Base-by-base conservation (phyloP, 2,797 vertebrate genomes). In the Tiaroga cobitis region DNA sequence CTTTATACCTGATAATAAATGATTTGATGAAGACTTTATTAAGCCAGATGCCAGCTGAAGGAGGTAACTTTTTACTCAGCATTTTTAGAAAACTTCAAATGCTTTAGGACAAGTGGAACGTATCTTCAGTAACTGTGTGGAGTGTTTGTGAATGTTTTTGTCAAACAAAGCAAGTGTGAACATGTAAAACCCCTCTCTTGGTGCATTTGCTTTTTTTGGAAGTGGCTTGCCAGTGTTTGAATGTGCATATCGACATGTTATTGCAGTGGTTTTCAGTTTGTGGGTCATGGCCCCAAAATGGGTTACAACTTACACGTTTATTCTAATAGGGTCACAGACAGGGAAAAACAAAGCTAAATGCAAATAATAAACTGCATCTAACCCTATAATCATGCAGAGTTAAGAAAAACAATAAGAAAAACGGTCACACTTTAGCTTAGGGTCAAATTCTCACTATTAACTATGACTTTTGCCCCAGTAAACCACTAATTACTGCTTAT, bases 101-200 rank as follows among this genome's bases (percentile, higher is more conserved):
- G 82, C 46, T 63, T n/a, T 24, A 24, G 21, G 46, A 49, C 4
- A 24, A 5, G 19, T 76, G 41, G 77, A 84, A 79, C 69, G 21
- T 79, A 46, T 85, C 61, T 85, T 76, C 21, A 76, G n/a, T 21
- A 76, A 24, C 74, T 76, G 32, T 54, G 29, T 51, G 29, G 8
- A 74, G 26, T 75, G 46, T 37, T 76, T 51, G 26, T 74, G 32
- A 34, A 46, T 32, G 37, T 73, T 56, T 46, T 73, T 73, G 37
- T 73, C 7, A 46, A 37, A 32, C 11, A 32, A 80, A 51, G 63
- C 63, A 80, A 80, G 43, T 68, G 21, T 51, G 69, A 41, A 34
- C 70, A 37, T 74, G 56, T 37, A 63, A 73, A 59, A 73, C 51
- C 68, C 7, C 19, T 74, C 8, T 46, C 18, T 43, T 41, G n/a